Percentiles rank a stretch among this genome's conserved stretches.
These are phyloP conservation scores for Bellardia pandia DNA, from an alignment of 2,888 invertebrate species.

Conservation along the genomic window DNA sequence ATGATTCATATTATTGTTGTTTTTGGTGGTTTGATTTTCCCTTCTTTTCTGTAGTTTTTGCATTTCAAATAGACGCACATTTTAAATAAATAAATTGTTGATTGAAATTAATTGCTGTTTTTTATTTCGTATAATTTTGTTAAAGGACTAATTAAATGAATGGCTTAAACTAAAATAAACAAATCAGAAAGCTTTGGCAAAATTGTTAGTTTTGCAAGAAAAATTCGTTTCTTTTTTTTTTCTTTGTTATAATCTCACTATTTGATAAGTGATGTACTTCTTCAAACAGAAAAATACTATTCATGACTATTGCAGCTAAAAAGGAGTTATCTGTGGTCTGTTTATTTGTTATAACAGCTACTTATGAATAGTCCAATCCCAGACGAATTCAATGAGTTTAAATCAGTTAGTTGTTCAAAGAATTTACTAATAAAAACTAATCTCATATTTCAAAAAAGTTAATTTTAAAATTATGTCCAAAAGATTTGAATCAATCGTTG, in stretches of 20 bases:
- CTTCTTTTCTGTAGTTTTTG: slow-evolving; percentile 5
- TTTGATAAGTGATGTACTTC: no score
- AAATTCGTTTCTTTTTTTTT: no score
- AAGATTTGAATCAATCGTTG: slow-evolving; percentile 4
- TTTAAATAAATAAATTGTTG: slow-evolving; percentile 17
- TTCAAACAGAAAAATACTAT: no score
- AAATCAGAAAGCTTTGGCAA: no score
- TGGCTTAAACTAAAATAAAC: background rate
- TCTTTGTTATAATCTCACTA: no score
- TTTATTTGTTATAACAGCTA: no score
- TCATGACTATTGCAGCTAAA: no score
- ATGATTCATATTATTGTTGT: background rate
- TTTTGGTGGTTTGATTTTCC: slow-evolving; percentile 18
- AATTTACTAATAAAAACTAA: background rate
- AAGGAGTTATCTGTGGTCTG: no score
- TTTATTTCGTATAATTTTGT: background rate
- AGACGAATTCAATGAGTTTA: background rate
- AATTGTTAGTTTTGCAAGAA: no score
- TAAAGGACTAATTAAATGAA: slow-evolving; percentile 5
- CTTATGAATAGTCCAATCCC: background rate
- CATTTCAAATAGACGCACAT: background rate
- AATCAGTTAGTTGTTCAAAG: background rate
- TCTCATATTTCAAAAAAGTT: slow-evolving; percentile 5
- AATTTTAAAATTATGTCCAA: background rate
- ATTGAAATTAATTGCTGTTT: slow-evolving; percentile 9